Percentiles rank a stretch among this genome's conserved stretches.
These are phyloP conservation scores for Nipponacmea schrenckii DNA, from an alignment of 2,888 invertebrate genomes.

Conservation along the genomic window DNA sequence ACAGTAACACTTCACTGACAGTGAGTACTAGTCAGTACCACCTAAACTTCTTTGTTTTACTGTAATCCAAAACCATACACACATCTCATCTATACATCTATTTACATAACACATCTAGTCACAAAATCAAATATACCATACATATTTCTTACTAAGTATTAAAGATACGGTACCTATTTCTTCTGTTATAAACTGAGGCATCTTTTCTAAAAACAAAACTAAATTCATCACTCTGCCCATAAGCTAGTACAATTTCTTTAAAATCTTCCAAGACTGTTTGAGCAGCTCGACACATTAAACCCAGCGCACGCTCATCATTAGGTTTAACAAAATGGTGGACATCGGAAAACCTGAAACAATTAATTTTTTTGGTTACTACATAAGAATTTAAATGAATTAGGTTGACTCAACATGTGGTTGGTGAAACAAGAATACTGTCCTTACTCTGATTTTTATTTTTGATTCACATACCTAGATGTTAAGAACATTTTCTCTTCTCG, in stretches of 20 bases:
- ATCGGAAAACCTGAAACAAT: constrained; percentile 62
- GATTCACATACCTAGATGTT: too few species aligned
- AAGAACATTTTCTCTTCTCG: too few species aligned
- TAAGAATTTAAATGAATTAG: too few species aligned
- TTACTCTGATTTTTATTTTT: too few species aligned
- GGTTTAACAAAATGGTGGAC: constrained; percentile 67
- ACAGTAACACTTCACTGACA: too few species aligned
- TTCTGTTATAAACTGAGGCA: constrained; percentile 77
- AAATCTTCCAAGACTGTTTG: constrained; percentile 82
- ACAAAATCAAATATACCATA: background rate
- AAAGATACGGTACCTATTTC: constrained; percentile 71
- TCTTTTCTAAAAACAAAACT: constrained; percentile 82
- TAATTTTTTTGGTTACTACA: background rate
- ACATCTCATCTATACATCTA: too few species aligned
- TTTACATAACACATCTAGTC: too few species aligned
- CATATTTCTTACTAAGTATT: background rate
- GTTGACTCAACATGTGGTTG: too few species aligned
- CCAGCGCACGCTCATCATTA: constrained; percentile 71
- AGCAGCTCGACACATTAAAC: constrained; percentile 90
- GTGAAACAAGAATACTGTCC: too few species aligned
- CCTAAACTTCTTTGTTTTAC: too few species aligned
- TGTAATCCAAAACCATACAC: too few species aligned
- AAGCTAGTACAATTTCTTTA: constrained; percentile 83
- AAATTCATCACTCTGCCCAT: constrained; percentile 97
- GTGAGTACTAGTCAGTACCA: too few species aligned